Base-by-base conservation (phyloP, 2,888 invertebrate species). In the Argynnis bischoffii region DNA sequence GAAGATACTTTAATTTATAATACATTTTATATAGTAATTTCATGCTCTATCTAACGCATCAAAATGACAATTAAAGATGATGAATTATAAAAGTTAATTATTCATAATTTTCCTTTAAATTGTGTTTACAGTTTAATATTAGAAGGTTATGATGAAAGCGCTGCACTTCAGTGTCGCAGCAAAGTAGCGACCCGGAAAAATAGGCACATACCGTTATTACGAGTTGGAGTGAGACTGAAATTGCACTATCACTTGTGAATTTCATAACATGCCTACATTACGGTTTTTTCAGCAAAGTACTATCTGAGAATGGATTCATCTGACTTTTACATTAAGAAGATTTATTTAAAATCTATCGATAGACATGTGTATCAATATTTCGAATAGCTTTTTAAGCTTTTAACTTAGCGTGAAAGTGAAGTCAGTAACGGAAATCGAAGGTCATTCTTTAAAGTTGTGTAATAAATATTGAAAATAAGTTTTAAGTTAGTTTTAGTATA, bases 181-280 rank as follows among this genome's bases (percentile, higher is more conserved):
- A 11, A 35, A 61, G 51, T 51, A 41, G 61, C 51, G 61, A 61
- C 61, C 61, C 61, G 41, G 64, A 35, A 64, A 55, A 64, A 50
- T 64, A 61, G 61, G 55, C 46, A 63, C 46, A 53, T 35, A 55
- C 55, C 46, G 41, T 64, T 64, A 64, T 64, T 64, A 64, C 55
- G 64, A 50, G 35, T 64, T 55, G 26, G 26, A 64, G 64, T 64
- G 50, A 15, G 26, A 54, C 31, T 35, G 48, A 55, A 55, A 64
- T 64, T 64, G 55, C 64, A 55, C 47, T 48, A 64, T 64, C 64
- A 55, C 55, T 55, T 64, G 64, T 55, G 26, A 55, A 64, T 64
- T 64, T 55, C 64, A 55, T 55, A 64, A 48, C 55, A 64, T 55
- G 35, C 55, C 48, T 26, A 46, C 18, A 47, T 18, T 15, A 31